Percentiles rank a stretch among this genome's conserved stretches.
phyloP scores from a whole-genome alignment of 2,888 invertebrate species.

The Macropis europaea region DNA sequence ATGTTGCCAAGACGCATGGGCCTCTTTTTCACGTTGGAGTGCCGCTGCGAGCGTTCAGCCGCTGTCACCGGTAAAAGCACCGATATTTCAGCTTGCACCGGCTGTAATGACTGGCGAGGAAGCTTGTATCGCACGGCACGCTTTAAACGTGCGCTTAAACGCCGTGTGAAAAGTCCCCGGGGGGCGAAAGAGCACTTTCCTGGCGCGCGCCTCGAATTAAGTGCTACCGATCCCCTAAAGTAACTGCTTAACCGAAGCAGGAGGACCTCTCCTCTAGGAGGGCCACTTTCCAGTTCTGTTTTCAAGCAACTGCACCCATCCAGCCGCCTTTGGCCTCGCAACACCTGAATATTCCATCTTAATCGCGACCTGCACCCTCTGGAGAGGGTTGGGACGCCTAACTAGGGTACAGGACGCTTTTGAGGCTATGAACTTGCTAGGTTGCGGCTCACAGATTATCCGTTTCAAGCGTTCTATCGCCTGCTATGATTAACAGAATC shows the following conservation, averaged over 20 bases:
- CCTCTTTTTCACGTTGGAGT: no score
- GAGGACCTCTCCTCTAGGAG: not conserved
- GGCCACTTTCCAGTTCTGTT: conserved; percentile 1
- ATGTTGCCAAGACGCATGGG: no score
- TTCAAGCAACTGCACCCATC: not conserved
- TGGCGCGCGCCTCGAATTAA: conserved; percentile 29
- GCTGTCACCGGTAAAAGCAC: conserved; percentile 3
- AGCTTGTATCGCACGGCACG: conserved; percentile 1
- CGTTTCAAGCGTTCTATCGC: no score
- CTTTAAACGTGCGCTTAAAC: conserved; percentile 20
- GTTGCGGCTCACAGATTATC: no score
- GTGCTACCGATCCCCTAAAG: conserved; percentile 24
- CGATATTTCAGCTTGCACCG: conserved; percentile 21
- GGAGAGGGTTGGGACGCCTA: no score
- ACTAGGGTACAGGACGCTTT: no score
- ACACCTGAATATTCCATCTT: no score
- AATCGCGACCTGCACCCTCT: no score
- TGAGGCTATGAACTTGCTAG: no score
- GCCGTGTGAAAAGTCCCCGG: conserved; percentile 12
- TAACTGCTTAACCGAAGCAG: conserved; percentile 13
- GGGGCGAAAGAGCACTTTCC: conserved; percentile 34
- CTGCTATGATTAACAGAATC: no score
- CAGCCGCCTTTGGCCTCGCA: no score
- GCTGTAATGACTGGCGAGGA: conserved; percentile 24
- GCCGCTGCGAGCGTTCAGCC: no score